A percentile compares a stretch with the other conserved stretches of the same genome.
Conservation (phyloP, 2,113 vertebrate species). For the Casuarius casuarius region DNA sequence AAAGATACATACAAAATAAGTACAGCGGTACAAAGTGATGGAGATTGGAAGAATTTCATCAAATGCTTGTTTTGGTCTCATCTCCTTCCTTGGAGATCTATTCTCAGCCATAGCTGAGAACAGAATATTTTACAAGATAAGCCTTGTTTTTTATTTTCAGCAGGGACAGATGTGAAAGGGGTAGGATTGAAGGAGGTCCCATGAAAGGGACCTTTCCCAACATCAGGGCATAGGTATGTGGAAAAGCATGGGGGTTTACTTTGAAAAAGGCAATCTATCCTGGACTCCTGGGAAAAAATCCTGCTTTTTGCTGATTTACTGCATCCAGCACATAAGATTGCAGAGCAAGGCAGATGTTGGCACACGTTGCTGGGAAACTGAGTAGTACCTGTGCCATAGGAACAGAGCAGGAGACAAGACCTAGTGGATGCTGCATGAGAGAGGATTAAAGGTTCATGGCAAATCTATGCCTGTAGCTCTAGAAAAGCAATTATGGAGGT, state of each 20-base stretch:
- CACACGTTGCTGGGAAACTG: not conserved
- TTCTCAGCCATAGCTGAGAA: not conserved
- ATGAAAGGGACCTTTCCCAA: not conserved
- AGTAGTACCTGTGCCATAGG: not conserved
- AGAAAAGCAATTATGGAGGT: slow-evolving; percentile 60
- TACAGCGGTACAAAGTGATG: not conserved
- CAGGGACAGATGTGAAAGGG: not conserved
- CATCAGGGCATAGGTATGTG: not conserved
- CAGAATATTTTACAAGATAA: not conserved
- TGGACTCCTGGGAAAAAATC: not conserved
- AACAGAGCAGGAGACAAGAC: slow-evolving; percentile 9
- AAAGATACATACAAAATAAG: not conserved
- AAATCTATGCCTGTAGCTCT: slow-evolving; percentile 48
- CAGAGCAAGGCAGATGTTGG: not conserved
- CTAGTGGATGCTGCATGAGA: not conserved
- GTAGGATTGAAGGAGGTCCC: not conserved
- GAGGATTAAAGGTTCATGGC: slow-evolving; percentile 42
- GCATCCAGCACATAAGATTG: not conserved
- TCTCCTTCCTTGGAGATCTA: not conserved
- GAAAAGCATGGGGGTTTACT: not conserved
- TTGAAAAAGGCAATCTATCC: not conserved
- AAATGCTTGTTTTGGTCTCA: not conserved
- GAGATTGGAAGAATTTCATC: not conserved
- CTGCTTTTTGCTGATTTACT: slow-evolving; percentile 25
- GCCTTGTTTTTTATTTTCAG: not conserved